phyloP scores from a whole-genome alignment of 2,797 vertebrate genomes.

The Myotis vivesi region DNA sequence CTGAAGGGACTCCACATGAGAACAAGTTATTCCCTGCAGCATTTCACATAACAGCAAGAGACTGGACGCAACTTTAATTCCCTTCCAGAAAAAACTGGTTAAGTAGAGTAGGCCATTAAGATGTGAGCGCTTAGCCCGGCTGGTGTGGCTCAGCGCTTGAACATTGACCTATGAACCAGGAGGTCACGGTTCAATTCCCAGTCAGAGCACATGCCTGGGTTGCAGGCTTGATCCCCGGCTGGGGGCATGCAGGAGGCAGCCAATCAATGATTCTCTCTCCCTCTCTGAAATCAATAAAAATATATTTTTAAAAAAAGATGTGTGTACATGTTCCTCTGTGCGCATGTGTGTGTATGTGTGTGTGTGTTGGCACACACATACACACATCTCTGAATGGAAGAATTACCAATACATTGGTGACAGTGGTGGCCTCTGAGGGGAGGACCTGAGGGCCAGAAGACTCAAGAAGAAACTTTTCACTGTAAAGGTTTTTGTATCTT shows the following conservation, averaged over 20 bases:
- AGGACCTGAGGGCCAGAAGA: neutral
- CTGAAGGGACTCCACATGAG: neutral
- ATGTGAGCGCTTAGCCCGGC: neutral
- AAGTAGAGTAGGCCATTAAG: neutral
- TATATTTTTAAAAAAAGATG: too few relatives aligned
- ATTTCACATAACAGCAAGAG: neutral
- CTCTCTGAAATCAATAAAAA: too few relatives aligned
- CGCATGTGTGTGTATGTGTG: accelerated
- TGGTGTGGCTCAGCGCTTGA: neutral
- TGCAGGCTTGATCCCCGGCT: neutral
- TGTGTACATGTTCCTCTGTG: neutral
- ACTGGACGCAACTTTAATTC: neutral
- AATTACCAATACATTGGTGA: neutral
- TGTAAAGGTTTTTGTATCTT: neutral
- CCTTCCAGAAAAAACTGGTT: neutral
- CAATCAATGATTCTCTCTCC: too few relatives aligned
- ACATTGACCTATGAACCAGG: neutral
- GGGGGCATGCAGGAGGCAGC: too few relatives aligned
- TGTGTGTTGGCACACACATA: neutral
- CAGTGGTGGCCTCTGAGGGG: neutral
- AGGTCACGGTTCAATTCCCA: neutral
- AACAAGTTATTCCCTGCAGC: neutral
- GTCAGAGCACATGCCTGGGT: neutral
- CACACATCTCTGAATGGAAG: neutral
- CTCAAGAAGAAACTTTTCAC: neutral